Evolutionary conservation across 2,113 vertebrate species (phyloP).

Genomic region (Pluvianellus socialis): DNA sequence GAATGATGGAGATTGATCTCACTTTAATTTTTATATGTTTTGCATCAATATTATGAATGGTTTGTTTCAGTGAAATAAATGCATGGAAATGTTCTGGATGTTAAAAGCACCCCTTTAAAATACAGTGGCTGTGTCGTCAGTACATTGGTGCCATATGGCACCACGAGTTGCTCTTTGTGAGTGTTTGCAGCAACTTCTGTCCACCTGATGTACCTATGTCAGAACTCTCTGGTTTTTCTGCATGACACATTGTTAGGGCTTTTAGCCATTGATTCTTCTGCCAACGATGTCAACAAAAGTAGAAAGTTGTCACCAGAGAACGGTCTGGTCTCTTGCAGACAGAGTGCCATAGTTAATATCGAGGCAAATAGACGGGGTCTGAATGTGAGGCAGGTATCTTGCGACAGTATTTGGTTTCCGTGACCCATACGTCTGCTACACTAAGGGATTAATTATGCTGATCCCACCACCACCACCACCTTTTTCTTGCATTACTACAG

Average conservation of each 20-base stretch:
- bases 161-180: background rate
- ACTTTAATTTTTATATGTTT: background rate
- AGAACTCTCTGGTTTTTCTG: background rate
- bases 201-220: background rate
- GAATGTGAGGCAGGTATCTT: background rate
- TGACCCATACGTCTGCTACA: background rate
- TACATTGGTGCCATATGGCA: background rate
- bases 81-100: background rate
- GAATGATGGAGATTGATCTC: background rate
- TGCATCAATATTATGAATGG: background rate
- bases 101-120: background rate
- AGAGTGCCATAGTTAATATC: background rate
- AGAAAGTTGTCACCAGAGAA: background rate
- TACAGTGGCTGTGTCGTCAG: background rate
- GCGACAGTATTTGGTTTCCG: background rate
- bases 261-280: background rate
- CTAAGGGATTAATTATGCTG: background rate
- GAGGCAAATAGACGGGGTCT: background rate
- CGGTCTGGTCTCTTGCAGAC: background rate
- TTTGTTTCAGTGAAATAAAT: background rate
- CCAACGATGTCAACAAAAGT: background rate
- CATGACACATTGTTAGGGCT: background rate
- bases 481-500: background rate
- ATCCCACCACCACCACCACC: too few species aligned
- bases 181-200: background rate